Conservation (phyloP, 2,888 invertebrate genomes). For the Aelia acuminata region DNA sequence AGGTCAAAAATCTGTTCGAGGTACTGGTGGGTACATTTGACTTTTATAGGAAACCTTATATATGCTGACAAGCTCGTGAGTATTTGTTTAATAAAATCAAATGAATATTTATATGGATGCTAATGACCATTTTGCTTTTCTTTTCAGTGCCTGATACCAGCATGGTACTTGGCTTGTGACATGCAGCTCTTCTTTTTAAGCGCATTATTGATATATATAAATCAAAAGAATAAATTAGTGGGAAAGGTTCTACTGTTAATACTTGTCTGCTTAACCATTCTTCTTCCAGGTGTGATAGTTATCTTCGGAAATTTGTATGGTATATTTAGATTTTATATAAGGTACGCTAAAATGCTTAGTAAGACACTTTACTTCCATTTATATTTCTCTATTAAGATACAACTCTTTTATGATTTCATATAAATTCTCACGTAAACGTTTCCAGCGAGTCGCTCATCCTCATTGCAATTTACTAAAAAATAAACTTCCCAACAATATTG, state of each 20-base stretch:
- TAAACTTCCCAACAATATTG: too few relatives aligned
- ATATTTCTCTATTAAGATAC: too few relatives aligned
- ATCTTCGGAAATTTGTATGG: constrained; percentile 53
- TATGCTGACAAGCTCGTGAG: constrained; percentile 65
- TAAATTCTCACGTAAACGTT: too few relatives aligned
- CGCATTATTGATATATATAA: constrained; percentile 40
- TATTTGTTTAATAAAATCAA: too few relatives aligned
- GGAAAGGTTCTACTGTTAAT: not conserved
- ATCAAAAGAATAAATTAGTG: not conserved
- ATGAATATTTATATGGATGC: not conserved
- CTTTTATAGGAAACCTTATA: constrained; percentile 67
- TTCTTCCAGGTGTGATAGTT: constrained; percentile 57
- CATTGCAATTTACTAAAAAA: too few relatives aligned
- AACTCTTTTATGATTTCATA: too few relatives aligned
- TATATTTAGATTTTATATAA: constrained; percentile 56
- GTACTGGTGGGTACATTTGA: constrained; percentile 67
- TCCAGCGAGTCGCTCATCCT: too few relatives aligned
- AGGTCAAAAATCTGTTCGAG: constrained; percentile 60
- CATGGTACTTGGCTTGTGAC: constrained; percentile 66
- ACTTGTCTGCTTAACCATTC: not conserved
- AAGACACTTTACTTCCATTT: too few relatives aligned
- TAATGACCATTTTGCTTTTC: constrained; percentile 9
- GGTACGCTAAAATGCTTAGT: constrained; percentile 15
- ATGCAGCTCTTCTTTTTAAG: constrained; percentile 63
- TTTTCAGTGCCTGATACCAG: constrained; percentile 65